These are phyloP conservation scores for Caenorhabditis brenneri DNA, from an alignment of 1,140 invertebrate species.

Conservation along the genomic window DNA sequence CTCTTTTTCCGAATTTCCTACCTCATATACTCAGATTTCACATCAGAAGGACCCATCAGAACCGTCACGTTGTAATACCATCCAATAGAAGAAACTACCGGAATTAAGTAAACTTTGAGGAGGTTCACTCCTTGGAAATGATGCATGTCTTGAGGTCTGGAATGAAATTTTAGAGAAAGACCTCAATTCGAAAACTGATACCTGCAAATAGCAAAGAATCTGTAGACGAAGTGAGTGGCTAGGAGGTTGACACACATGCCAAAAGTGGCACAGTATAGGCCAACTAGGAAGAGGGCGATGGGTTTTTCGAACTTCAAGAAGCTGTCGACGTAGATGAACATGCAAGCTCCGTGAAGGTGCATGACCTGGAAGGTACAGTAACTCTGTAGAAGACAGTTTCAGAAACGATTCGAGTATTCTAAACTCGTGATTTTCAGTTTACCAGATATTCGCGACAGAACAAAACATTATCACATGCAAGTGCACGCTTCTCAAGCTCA, in stretches of 20 bases:
- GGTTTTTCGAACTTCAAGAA: not conserved
- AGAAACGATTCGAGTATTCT: too few relatives aligned
- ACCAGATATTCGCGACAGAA: too few relatives aligned
- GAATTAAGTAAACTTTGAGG: not conserved
- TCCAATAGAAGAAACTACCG: not conserved
- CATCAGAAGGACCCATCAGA: not conserved
- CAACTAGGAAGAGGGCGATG: not conserved
- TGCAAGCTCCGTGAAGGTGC: not conserved
- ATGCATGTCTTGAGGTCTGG: not conserved
- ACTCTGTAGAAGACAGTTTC: too few relatives aligned
- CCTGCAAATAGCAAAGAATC: not conserved
- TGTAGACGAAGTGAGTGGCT: not conserved
- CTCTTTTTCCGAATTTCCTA: too few relatives aligned
- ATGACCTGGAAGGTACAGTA: not conserved
- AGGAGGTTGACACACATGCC: not conserved
- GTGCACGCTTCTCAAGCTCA: not conserved
- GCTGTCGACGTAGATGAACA: not conserved
- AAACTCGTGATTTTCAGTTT: too few relatives aligned
- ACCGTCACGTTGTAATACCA: not conserved
- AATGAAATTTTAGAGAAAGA: too few relatives aligned
- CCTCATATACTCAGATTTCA: not conserved
- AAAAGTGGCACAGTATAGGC: not conserved
- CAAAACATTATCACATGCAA: too few relatives aligned
- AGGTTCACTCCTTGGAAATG: not conserved
- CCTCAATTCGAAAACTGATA: too few relatives aligned